These are phyloP conservation scores for Conus betulinus DNA, from an alignment of 1,140 invertebrate species.

Conservation along the genomic window DNA sequence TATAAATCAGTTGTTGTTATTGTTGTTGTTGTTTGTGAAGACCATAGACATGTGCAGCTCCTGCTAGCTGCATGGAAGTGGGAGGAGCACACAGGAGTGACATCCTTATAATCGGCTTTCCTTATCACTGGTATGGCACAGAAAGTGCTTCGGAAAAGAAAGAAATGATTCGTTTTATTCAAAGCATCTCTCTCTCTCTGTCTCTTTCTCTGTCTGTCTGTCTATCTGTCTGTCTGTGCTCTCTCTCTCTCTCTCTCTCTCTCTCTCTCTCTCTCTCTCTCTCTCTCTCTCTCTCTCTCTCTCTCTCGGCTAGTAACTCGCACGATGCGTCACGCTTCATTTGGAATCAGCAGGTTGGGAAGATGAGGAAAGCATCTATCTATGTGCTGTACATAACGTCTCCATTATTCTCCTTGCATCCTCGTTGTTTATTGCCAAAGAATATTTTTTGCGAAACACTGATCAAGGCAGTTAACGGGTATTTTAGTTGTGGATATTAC, in stretches of 20 bases:
- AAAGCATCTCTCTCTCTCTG: background rate
- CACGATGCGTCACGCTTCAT: no score
- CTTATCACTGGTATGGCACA: background rate
- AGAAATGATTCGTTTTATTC: background rate
- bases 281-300: background rate
- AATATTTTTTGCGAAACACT: no score
- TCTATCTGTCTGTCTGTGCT: background rate
- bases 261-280: conserved; percentile 15
- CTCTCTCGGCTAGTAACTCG: background rate
- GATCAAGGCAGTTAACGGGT: no score
- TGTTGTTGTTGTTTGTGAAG: background rate
- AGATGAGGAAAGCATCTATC: no score
- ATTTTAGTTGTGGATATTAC: no score
- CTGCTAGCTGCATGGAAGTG: background rate
- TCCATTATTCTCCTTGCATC: no score
- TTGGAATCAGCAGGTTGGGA: no score
- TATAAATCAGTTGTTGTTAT: no score
- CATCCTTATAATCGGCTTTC: background rate
- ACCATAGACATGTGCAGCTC: background rate
- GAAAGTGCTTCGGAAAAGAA: no score
- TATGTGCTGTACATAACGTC: no score
- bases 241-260: background rate
- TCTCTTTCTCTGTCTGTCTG: background rate
- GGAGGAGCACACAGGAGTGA: no score
- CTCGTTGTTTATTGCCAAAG: no score